Evolutionary conservation across 2,888 invertebrate genomes (phyloP), one percentile per base, ranked within the genome.

Genomic region (Mayetiola destructor): DNA sequence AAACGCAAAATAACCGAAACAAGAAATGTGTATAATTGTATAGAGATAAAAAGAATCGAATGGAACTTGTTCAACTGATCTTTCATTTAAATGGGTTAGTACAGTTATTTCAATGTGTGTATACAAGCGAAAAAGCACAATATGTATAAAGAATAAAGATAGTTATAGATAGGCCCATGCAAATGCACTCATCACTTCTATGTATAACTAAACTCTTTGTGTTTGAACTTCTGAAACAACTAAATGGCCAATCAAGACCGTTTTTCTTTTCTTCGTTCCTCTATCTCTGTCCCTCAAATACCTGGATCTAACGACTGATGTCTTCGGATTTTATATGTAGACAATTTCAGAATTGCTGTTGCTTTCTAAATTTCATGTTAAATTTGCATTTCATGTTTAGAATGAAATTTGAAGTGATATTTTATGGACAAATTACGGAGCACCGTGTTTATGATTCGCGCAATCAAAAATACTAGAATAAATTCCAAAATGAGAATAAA

Each of bases 1-100:
- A n/a, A n/a, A n/a, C 10, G 23, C 32, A 23, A 5, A 20, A 18
- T 40, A 4, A 8, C 18, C 9, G 23, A 42, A 42, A 27, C 14
- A 27, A 27, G 27, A 27, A 21, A 42, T 23, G 23, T 20, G 48
- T 48, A 48, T 23, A 23, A 39, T 4, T 12, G 14, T 18, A 39
- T 10, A 40, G 4, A 18, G 16, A 3, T 23, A 40, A 32, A 9
- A 10, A 21, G 3, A 20, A 40, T n/a, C 40, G 21, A 8, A 20
- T 48, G 23, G 27, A 27, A 48, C 48, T 48, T 48, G 48, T 48
- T 48, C 48, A 27, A 48, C 48, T 27, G 48, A 48, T 48, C 27
- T 27, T 48, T 48, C 48, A 48, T 48, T 48, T 48, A 48, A 48
- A 48, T 48, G 27, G 48, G 48, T 48, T 48, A 48, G 48, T 48